These are phyloP conservation scores for Marmota monax DNA, from an alignment of 2,113 vertebrate genomes.

Conservation along the genomic window DNA sequence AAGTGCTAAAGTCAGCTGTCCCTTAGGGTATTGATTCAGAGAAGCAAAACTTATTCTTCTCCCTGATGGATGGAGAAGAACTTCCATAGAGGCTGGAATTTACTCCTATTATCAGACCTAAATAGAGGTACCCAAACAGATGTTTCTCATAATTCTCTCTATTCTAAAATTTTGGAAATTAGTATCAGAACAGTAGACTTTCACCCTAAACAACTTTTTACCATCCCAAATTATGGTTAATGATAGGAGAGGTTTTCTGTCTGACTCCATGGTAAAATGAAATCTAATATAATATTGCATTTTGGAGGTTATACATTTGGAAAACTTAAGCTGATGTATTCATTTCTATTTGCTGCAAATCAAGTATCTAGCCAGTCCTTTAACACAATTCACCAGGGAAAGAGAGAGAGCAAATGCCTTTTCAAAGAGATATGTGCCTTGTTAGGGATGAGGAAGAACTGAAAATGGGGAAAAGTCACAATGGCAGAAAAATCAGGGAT, in stretches of 20 bases:
- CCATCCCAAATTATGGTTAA: background rate
- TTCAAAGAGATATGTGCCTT: background rate
- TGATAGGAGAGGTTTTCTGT: background rate
- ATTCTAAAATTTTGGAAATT: background rate
- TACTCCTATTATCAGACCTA: background rate
- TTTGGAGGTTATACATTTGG: background rate
- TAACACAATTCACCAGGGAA: background rate
- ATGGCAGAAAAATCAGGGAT: background rate
- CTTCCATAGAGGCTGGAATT: background rate
- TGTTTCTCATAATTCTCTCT: background rate
- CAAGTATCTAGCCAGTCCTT: background rate
- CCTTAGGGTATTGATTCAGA: background rate
- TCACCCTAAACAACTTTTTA: background rate
- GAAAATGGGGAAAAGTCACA: background rate
- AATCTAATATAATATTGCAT: background rate
- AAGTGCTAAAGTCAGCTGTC: background rate
- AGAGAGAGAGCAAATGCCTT: background rate
- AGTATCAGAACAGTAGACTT: background rate
- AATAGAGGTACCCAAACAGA: background rate
- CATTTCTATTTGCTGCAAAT: background rate
- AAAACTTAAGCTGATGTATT: background rate
- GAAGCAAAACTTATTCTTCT: background rate
- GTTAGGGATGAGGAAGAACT: background rate
- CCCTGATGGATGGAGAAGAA: background rate
- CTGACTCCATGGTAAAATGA: background rate